Evolutionary conservation across 2,113 vertebrate species (phyloP), one percentile per base, ranked within the genome.

Genomic region (Vanacampus margaritifer): DNA sequence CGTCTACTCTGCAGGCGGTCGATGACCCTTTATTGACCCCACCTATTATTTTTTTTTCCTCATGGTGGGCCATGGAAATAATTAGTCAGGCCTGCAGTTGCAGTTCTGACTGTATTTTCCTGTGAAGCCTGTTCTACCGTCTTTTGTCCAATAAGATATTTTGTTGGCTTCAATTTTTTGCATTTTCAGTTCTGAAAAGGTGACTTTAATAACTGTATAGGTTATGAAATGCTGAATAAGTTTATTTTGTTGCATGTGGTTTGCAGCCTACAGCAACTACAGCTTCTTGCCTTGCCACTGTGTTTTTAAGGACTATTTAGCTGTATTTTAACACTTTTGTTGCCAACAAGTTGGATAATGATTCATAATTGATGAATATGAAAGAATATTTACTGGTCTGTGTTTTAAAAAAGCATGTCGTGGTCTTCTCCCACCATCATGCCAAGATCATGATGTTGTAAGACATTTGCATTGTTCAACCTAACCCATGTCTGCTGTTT

Each of bases 131-230:
- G 28, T 6, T 37, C 5, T 59, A 14, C 12, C 28, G 26, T 17
- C 67, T 23, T 69, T 64, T 73, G 56, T 62, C 75, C 23, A 58
- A 60, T 68, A 80, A 71, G 76, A 46, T 54, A 54, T 83, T 78
- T 64, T 77, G 24, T 87, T 81, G 53, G 74, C 64, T 84, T 63
- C 54, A 75, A 69, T 71, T 80, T 85, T 88, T 83, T 85, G 76
- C 78, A 83, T 81, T 79, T 86, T 86, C 81, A 89, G 89, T 82
- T 87, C 84, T 79, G 86, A 89, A 87, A 91, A 90, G 88, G 89
- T 91, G 89, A 92, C 83, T 86, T 78, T 78, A 17, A 12, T 21
- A 8, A 68, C 82, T 84, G 65, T 73, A 69, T 61, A 67, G 63
- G 79, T 82, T 68, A 75, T 79, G 32, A 68, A 74, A 81, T 79